Percentiles rank a stretch among this genome's conserved stretches.
phyloP scores from a whole-genome alignment of 2,113 vertebrate species.

The Corythornis vintsioides region DNA sequence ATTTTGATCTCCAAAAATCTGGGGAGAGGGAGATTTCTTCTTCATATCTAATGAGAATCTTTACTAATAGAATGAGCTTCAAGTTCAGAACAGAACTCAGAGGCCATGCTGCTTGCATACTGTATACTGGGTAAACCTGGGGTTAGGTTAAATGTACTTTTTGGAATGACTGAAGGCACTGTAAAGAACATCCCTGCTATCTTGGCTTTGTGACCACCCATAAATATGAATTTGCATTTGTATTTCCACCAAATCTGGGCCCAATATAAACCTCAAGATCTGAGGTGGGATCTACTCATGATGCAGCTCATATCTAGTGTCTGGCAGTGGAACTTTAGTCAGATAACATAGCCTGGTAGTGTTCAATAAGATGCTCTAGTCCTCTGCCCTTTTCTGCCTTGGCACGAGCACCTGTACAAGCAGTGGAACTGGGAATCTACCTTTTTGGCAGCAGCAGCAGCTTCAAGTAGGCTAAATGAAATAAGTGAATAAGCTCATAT shows the following conservation, averaged over 20 bases:
- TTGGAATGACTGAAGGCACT: background rate
- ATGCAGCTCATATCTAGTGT: background rate
- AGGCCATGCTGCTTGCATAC: background rate
- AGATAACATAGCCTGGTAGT: background rate
- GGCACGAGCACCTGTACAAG: background rate
- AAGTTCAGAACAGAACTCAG: background rate
- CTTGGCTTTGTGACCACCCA: background rate
- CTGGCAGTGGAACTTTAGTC: background rate
- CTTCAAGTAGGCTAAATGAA: background rate
- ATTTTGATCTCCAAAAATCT: background rate
- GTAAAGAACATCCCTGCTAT: background rate
- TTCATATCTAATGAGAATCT: background rate
- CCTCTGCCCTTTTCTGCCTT: background rate
- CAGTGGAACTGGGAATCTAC: background rate
- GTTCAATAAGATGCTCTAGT: background rate
- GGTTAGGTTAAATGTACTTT: background rate
- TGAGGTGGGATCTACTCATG: background rate
- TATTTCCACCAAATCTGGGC: background rate
- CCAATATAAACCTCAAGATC: background rate
- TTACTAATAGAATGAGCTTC: background rate
- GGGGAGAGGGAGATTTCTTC: background rate
- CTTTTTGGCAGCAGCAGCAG: background rate
- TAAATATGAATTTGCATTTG: background rate
- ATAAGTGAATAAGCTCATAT: accelerated
- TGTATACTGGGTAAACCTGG: background rate